phyloP scores from a whole-genome alignment of 1,140 invertebrate genomes.

The Drosophila pruinosa region DNA sequence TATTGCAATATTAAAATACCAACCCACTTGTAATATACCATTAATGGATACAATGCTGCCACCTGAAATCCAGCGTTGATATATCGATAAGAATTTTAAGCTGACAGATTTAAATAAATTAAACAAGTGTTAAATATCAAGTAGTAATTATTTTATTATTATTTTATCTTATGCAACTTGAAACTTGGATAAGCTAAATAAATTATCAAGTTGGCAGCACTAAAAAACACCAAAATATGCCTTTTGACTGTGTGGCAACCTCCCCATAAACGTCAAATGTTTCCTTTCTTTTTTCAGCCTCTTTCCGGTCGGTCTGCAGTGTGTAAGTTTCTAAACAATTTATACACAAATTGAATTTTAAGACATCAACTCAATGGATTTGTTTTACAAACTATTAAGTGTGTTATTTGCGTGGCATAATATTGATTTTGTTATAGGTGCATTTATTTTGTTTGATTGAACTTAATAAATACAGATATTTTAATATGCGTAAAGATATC shows the following conservation, averaged over 20 bases:
- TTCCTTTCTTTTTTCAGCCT: slow-evolving; percentile 66
- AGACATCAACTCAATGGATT: slow-evolving; percentile 45
- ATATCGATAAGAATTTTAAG: background rate
- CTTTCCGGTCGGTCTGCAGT: slow-evolving; percentile 73
- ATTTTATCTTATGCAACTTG: too few species aligned
- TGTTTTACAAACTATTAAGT: slow-evolving; percentile 5
- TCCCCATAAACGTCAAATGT: slow-evolving; percentile 52
- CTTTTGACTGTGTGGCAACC: slow-evolving; percentile 24
- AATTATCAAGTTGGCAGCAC: slow-evolving; percentile 5
- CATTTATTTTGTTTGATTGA: slow-evolving; percentile 8
- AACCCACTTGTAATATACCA: too few species aligned
- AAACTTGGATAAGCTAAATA: background rate
- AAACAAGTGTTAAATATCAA: too few species aligned
- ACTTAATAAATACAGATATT: background rate
- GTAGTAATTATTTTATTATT: too few species aligned
- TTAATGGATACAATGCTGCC: too few species aligned
- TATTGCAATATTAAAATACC: too few species aligned
- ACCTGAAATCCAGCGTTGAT: background rate
- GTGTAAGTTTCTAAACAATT: slow-evolving; percentile 63
- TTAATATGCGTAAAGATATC: background rate
- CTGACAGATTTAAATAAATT: too few species aligned
- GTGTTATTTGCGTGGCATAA: slow-evolving; percentile 7
- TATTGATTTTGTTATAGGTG: background rate
- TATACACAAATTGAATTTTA: slow-evolving; percentile 49
- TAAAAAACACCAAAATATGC: background rate